phyloP scores from a whole-genome alignment of 2,797 vertebrate genomes.

The Heterohyrax brucei region DNA sequence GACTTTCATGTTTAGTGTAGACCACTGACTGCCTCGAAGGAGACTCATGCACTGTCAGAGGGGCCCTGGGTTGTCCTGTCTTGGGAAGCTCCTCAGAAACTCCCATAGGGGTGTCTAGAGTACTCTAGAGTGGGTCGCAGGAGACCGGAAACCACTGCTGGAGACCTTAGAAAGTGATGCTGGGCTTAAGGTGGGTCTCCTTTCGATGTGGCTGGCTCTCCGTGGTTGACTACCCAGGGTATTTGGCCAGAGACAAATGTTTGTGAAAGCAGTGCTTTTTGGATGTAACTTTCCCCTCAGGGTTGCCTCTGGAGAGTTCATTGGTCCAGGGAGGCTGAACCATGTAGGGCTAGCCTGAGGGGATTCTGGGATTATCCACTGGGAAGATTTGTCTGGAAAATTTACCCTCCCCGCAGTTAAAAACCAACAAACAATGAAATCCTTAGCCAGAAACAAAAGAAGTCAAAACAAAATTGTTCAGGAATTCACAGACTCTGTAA shows the following conservation, averaged over 20 bases:
- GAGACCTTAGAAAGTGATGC: neutral
- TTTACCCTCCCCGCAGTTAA: neutral
- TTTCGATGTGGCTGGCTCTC: neutral
- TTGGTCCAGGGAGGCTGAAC: neutral
- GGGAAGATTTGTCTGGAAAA: slow-evolving; percentile 14
- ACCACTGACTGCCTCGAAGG: neutral
- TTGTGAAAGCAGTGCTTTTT: neutral
- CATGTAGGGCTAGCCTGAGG: neutral
- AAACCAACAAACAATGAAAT: slow-evolving; percentile 39
- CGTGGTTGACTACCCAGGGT: neutral
- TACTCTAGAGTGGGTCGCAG: fast-evolving
- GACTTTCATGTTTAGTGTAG: neutral
- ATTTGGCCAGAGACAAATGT: neutral
- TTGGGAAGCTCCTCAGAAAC: slow-evolving; percentile 10
- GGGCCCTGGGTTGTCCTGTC: neutral
- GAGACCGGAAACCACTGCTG: neutral
- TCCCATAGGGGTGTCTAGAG: neutral
- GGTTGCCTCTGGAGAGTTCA: neutral
- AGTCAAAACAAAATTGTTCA: slow-evolving; percentile 40
- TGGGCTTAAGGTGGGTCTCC: neutral
- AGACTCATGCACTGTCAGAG: neutral
- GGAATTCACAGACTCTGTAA: neutral
- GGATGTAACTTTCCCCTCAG: fast-evolving
- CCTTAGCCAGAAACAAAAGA: slow-evolving; percentile 57
- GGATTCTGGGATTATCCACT: neutral